These are phyloP conservation scores for Gadus macrocephalus DNA, from an alignment of 2,113 vertebrate genomes.

Conservation along the genomic window DNA sequence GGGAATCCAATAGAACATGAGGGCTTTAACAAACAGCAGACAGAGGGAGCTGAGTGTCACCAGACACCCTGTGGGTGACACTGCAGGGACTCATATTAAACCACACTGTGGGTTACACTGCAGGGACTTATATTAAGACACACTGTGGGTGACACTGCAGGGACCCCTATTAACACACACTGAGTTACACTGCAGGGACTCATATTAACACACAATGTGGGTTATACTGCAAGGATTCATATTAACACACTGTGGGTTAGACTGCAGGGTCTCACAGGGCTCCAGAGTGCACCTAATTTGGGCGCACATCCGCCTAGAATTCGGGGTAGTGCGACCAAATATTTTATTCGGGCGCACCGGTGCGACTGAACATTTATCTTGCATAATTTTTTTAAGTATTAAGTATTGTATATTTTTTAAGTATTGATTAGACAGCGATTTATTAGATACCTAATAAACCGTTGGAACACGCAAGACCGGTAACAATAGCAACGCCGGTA, in stretches of 20 bases:
- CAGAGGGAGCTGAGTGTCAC: neutral
- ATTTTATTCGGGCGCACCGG: too few relatives aligned
- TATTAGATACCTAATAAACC: too few relatives aligned
- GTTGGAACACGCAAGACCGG: too few relatives aligned
- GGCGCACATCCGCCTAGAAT: too few relatives aligned
- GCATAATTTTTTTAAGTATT: too few relatives aligned
- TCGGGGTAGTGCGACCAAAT: too few relatives aligned
- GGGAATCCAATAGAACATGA: conserved; percentile 20
- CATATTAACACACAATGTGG: neutral
- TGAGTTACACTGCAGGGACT: too few relatives aligned
- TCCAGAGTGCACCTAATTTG: too few relatives aligned
- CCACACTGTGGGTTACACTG: neutral
- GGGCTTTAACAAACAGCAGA: conserved; percentile 17
- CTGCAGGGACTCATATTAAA: neutral
- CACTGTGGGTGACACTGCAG: neutral
- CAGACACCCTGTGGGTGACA: neutral
- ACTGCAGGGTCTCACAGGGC: neutral
- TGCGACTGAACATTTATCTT: too few relatives aligned
- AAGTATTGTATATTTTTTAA: too few relatives aligned
- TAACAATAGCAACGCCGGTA: too few relatives aligned
- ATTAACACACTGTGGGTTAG: neutral
- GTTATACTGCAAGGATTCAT: neutral
- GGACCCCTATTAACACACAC: neutral
- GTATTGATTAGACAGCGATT: too few relatives aligned
- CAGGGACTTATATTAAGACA: neutral